Base-by-base conservation (phyloP, 2,888 invertebrate genomes). In the Stomorhina lunata region DNA sequence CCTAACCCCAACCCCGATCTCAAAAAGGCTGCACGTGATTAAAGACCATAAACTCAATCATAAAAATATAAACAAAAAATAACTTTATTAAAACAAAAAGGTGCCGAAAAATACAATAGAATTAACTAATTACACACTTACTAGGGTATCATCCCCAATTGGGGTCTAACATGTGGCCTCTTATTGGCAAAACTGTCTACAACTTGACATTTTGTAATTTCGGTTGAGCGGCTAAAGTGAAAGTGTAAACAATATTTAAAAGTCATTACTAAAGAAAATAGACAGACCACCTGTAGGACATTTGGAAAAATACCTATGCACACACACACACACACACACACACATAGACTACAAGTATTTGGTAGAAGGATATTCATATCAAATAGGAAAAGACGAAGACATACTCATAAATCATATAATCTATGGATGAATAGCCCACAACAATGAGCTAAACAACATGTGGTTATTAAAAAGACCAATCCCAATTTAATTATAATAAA, bases 321-420 rank as follows among this genome's bases (percentile, higher is more conserved):
- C 20, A 57, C 17, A 55, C 9, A 17, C 17, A 17, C 4, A 0
- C 0, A 34, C 17, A 34, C 6, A 57, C 17, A 17, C 4, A 29
- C 15, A 37, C 1, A 9, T 29, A 17, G 4, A 3, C 55, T 15
- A 17, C 10, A n/a, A 32, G 17, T 32, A 17, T 55, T 32, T n/a
- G 29, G 7, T 17, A 2, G 17, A 10, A 32, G 48, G 22, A 12
- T 48, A 48, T 12, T 1, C 22, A n/a, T 43, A 15, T 5, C 17
- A 20, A n/a, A 59, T 59, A 29, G 5, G 4, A 57, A 10, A 17
- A 59, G 20, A 34, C 22, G 20, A 20, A 37, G 20, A 59, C 34
- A 59, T 59, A n/a, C 57, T 59, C 57, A 59, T 59, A 59, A 59
- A 59, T 59, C 57, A 59, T 59, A n/a, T 59, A 22, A 34, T 22